Evolutionary conservation across 2,113 vertebrate genomes (phyloP).

Genomic region (Lathamus discolor): DNA sequence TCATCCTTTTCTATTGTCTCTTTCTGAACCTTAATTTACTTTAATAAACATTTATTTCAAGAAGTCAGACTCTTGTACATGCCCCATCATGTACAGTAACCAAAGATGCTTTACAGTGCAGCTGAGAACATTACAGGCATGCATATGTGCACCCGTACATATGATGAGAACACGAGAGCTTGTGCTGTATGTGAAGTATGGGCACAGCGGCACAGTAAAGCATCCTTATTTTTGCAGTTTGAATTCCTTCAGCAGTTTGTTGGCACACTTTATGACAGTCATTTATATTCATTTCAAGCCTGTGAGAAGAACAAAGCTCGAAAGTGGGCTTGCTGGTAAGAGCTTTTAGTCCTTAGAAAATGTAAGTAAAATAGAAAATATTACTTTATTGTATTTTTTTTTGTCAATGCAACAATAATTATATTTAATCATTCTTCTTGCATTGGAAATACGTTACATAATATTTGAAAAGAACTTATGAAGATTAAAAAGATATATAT

Average conservation of each 20-base stretch:
- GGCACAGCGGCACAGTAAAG: neutral
- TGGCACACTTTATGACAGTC: slow-evolving; percentile 32
- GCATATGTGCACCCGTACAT: accelerated
- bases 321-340: neutral
- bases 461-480: neutral
- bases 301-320: slow-evolving; percentile 19
- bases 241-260: slow-evolving; percentile 7
- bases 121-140: neutral
- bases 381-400: neutral
- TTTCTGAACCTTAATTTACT: neutral
- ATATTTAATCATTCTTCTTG: slow-evolving; percentile 7
- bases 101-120: neutral
- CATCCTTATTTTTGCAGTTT: neutral
- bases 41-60: neutral
- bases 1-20: neutral
- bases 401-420: neutral
- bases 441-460: neutral
- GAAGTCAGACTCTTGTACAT: neutral
- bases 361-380: neutral
- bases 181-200: neutral
- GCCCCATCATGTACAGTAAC: neutral
- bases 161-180: neutral
- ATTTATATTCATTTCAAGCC: slow-evolving; percentile 44
- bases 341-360: slow-evolving; percentile 13
- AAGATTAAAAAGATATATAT: neutral